These are phyloP conservation scores for Gallinago stenura DNA, from an alignment of 2,797 vertebrate species.

Conservation along the genomic window DNA sequence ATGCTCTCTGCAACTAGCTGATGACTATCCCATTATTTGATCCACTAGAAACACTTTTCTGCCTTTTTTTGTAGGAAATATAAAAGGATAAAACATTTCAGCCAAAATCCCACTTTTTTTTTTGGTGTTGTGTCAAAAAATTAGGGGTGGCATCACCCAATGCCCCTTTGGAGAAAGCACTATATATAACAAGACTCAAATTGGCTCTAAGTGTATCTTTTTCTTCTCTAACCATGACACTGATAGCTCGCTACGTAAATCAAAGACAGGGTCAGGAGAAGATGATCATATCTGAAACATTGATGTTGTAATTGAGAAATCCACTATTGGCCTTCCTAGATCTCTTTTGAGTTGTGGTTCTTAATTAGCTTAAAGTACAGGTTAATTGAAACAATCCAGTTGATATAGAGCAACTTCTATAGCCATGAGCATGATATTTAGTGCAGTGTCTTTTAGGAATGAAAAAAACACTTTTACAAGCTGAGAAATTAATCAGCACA, in stretches of 20 bases:
- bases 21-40: conserved; percentile 56
- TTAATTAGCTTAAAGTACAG: not conserved
- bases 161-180: not conserved
- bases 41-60: conserved; percentile 57
- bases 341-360: not conserved
- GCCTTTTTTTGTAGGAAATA: conserved; percentile 54
- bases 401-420: not conserved
- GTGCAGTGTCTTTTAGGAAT: not conserved
- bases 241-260: not conserved
- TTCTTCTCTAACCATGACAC: not conserved
- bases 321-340: not conserved
- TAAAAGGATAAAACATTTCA: conserved; percentile 22
- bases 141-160: not conserved
- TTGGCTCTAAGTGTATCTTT: not conserved
- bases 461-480: not conserved
- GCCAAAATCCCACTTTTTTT: not conserved
- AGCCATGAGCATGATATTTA: not conserved
- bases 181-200: not conserved
- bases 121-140: not conserved
- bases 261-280: not conserved
- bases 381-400: not conserved
- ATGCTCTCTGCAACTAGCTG: conserved; percentile 39
- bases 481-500: conserved; percentile 31
- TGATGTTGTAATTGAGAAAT: not conserved
- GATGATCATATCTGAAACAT: not conserved